Conservation (phyloP, 2,797 vertebrate genomes). For the Leptoclinus maculatus region DNA sequence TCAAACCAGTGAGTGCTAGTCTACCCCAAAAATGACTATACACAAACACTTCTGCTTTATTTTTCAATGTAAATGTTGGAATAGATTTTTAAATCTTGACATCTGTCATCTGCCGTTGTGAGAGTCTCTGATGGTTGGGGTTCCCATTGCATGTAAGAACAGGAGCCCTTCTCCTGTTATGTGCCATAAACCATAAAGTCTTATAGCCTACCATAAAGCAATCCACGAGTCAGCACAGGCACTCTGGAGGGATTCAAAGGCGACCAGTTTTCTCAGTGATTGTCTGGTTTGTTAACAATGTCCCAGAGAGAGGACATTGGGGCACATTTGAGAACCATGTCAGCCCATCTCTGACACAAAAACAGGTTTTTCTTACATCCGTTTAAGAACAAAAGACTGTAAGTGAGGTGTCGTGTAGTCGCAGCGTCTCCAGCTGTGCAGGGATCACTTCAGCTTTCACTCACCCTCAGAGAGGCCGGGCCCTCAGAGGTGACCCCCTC, state of each 20-base stretch:
- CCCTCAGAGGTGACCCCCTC: slow-evolving; percentile 70
- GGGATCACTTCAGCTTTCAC: slow-evolving; percentile 72
- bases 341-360: slow-evolving; percentile 41
- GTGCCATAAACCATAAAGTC: background rate
- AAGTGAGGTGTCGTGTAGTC: slow-evolving; percentile 53
- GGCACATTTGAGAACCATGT: slow-evolving; percentile 16
- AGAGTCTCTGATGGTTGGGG: slow-evolving; percentile 24
- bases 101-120: slow-evolving; percentile 6
- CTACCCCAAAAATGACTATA: background rate
- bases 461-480: slow-evolving; percentile 50
- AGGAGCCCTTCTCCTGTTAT: background rate
- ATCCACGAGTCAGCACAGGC: background rate
- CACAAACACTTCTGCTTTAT: slow-evolving; percentile 19
- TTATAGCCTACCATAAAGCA: background rate
- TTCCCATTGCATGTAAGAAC: slow-evolving; percentile 14
- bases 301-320: background rate
- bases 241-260: background rate
- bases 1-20: background rate
- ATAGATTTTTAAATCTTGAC: slow-evolving; percentile 15
- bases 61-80: slow-evolving; percentile 12
- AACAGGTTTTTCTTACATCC: slow-evolving; percentile 44
- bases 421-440: slow-evolving; percentile 70
- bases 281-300: background rate
- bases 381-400: slow-evolving; percentile 43
- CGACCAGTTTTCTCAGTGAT: slow-evolving; percentile 2